Conservation (phyloP, 2,888 invertebrate species). For the Xanthorhoe spadicearia region DNA sequence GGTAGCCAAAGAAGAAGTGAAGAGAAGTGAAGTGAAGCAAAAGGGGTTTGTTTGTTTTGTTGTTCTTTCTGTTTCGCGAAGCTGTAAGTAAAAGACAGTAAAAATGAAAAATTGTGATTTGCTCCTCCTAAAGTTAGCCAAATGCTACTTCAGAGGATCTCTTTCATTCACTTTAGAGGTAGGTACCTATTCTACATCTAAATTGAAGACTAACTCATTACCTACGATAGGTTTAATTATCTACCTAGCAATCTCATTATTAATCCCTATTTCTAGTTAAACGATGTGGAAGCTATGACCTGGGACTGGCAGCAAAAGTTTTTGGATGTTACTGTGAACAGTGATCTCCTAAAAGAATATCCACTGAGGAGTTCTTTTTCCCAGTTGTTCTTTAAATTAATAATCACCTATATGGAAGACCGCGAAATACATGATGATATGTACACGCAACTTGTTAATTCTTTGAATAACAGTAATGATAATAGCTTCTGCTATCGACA, state of each 20-base stretch:
- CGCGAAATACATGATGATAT: conserved; percentile 87
- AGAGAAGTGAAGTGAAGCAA: neutral
- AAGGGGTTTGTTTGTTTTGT: too few species aligned
- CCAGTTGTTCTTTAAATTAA: conserved; percentile 86
- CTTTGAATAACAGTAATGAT: conserved; percentile 67
- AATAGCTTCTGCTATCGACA: conserved; percentile 86
- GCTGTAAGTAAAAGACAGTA: neutral
- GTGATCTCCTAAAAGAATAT: conserved; percentile 79
- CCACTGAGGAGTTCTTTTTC: conserved; percentile 87
- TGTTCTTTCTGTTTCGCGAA: neutral
- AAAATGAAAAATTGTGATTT: conserved; percentile 18
- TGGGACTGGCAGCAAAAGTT: conserved; percentile 86
- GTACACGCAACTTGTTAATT: conserved; percentile 85
- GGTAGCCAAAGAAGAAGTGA: neutral
- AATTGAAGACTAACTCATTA: too few species aligned
- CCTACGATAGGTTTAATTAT: too few species aligned
- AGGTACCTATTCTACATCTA: conserved; percentile 1
- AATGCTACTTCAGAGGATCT: conserved; percentile 53
- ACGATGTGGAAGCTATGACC: conserved; percentile 58
- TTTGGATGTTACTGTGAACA: conserved; percentile 84
- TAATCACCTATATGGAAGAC: conserved; percentile 85
- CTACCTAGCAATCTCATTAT: too few species aligned
- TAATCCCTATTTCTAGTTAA: conserved; percentile 53
- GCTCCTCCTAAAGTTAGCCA: conserved; percentile 41
- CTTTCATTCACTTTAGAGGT: conserved; percentile 53